Percentiles rank a stretch among this genome's conserved stretches.
Conservation (phyloP, 2,113 vertebrate genomes). For the Telmatochromis sp. region DNA sequence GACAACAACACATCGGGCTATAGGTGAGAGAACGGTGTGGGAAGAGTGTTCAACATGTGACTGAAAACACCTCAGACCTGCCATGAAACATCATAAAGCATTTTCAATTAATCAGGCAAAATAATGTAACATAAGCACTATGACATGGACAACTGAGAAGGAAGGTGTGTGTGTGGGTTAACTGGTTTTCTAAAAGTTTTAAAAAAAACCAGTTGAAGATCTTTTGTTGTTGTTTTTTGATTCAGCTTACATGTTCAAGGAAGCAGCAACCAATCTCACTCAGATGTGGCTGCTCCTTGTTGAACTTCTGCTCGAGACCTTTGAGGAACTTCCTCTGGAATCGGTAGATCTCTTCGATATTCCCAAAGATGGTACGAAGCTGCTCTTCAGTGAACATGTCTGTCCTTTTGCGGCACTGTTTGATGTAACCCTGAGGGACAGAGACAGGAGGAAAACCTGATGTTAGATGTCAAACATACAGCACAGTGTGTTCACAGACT, state of each 20-base stretch:
- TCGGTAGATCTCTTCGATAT: conserved; percentile 92
- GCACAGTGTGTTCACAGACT: not conserved
- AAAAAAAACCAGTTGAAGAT: not conserved
- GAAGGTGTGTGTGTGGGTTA: not conserved
- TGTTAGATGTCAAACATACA: not conserved
- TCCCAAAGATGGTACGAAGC: conserved; percentile 88
- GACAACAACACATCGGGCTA: not conserved
- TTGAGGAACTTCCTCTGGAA: conserved; percentile 91
- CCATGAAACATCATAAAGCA: not conserved
- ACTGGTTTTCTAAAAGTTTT: not conserved
- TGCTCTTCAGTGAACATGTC: conserved; percentile 96
- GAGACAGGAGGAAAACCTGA: not conserved
- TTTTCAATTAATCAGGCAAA: not conserved
- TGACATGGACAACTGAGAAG: not conserved
- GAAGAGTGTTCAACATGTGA: not conserved
- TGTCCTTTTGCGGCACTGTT: conserved; percentile 87
- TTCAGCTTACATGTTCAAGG: conserved; percentile 84
- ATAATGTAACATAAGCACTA: not conserved
- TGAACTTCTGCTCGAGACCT: conserved; percentile 87
- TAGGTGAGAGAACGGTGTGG: not conserved
- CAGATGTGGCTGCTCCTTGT: conserved; percentile 85
- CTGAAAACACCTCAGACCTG: not conserved
- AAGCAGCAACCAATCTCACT: conserved; percentile 95
- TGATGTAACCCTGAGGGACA: conserved; percentile 83
- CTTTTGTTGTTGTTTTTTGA: not conserved